Conservation (phyloP, 2,113 vertebrate genomes). For the Oceanodroma tethys region DNA sequence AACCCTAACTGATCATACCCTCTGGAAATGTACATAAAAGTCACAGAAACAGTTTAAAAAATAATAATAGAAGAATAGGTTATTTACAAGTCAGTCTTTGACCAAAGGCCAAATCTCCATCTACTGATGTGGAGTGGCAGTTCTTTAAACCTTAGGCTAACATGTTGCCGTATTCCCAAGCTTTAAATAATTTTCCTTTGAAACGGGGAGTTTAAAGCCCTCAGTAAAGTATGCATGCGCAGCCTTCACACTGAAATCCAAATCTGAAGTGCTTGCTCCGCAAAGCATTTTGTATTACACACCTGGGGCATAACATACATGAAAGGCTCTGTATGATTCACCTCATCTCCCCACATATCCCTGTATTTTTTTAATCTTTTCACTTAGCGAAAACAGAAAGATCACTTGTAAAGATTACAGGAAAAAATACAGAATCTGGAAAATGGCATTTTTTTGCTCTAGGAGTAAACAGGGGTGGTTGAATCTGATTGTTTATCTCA, state of each 20-base stretch:
- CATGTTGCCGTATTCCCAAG: slow-evolving; percentile 28
- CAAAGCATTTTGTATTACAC: slow-evolving; percentile 38
- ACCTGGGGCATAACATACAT: slow-evolving; percentile 5
- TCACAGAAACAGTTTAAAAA: slow-evolving; percentile 47
- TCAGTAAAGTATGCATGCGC: not conserved
- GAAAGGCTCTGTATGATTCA: not conserved
- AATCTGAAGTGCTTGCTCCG: slow-evolving; percentile 30
- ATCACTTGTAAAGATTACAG: slow-evolving; percentile 71
- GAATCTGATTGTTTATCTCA: slow-evolving; percentile 78
- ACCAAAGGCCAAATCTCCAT: slow-evolving; percentile 36
- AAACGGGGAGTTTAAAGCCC: slow-evolving; percentile 19
- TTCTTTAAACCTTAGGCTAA: slow-evolving; percentile 40
- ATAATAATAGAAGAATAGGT: slow-evolving; percentile 35
- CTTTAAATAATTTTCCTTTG: slow-evolving; percentile 57
- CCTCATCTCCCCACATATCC: not conserved
- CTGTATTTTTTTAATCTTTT: not conserved
- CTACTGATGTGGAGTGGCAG: not conserved
- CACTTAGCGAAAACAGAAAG: slow-evolving; percentile 18
- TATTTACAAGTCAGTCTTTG: slow-evolving; percentile 56
- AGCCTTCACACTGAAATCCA: slow-evolving; percentile 27
- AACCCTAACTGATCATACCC: slow-evolving; percentile 12
- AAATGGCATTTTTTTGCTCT: slow-evolving; percentile 47
- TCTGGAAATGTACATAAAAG: slow-evolving; percentile 33
- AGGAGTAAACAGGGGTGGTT: slow-evolving; percentile 78
- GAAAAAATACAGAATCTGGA: slow-evolving; percentile 1